Evolutionary conservation across 2,888 invertebrate genomes (phyloP), one percentile per base, ranked within the genome.

Genomic region (Andrena marginata): DNA sequence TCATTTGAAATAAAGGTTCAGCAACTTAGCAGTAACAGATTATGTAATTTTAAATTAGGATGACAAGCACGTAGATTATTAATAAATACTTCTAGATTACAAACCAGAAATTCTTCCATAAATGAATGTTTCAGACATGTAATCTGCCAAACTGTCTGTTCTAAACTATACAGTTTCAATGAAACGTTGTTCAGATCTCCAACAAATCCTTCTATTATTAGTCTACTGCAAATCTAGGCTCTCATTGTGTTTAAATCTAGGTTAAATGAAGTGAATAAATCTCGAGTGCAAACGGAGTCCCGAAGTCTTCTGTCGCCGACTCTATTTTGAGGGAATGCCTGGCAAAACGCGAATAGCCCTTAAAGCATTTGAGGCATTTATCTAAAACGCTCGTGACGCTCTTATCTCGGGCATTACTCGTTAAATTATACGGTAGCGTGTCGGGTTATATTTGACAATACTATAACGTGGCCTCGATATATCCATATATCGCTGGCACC

Each of bases 401-500:
- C 54, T 59, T 79, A 79, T 76, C 76, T 51, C 16, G 4, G 69
- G 48, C 69, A 31, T 76, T 79, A 76, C 54, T 76, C 69, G 69
- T 59, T 69, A 60, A 70, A 79, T 69, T 76, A 76, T 79, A 70
- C 79, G 76, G 51, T 79, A 49, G 79, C 71, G 76, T 80, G 77
- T 77, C 77, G 48, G 42, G 48, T 80, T 76, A 62, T 80, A 71
- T 81, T 77, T 77, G 80, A 80, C 77, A 77, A 71, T 68, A 63
- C 60, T 65, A 68, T 77, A 77, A 80, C 68, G 71, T 71, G 68
- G 63, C 72, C 72, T 63, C 62, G 42, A 60, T 72, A 63, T 77
- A 73, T 78, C 68, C 51, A 31, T 20, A 35, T 69, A 73, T 69
- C 78, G 56, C 26, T 35, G 33, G 23, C 72, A 67, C 73, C 72